These are phyloP conservation scores for Acleris cristana DNA, from an alignment of 2,888 invertebrate genomes.

Conservation along the genomic window DNA sequence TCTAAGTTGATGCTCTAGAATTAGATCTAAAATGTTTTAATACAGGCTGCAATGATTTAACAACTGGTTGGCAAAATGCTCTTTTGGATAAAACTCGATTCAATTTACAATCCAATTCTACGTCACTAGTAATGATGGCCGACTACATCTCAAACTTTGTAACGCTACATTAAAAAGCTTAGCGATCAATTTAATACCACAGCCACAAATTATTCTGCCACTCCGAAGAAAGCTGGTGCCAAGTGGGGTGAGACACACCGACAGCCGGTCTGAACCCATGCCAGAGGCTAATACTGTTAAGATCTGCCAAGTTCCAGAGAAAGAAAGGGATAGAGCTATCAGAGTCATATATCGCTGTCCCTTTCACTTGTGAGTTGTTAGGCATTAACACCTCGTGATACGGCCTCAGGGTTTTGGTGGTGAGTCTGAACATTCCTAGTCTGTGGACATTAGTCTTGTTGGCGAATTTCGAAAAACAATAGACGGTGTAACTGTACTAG, in stretches of 20 bases:
- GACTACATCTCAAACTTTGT: too few species aligned
- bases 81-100: background rate
- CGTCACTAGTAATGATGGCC: constrained; percentile 18
- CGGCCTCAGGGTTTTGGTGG: background rate
- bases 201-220: constrained; percentile 66
- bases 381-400: background rate
- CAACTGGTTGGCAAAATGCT: background rate
- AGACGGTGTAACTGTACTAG: constrained; percentile 51
- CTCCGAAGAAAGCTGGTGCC: constrained; percentile 73
- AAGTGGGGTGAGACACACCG: constrained; percentile 73
- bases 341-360: background rate
- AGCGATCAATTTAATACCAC: constrained; percentile 27
- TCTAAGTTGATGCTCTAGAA: too few species aligned
- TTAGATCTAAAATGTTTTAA: too few species aligned
- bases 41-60: too few species aligned
- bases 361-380: too few species aligned
- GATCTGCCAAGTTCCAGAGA: too few species aligned
- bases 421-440: too few species aligned
- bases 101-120: background rate
- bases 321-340: background rate
- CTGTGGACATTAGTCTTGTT: constrained; percentile 59
- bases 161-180: constrained; percentile 17
- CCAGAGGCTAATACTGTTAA: constrained; percentile 57
- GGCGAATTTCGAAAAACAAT: constrained; percentile 66
- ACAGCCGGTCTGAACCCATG: constrained; percentile 70